Evolutionary conservation across 2,888 invertebrate species (phyloP).

Genomic region (Hesperia comma): DNA sequence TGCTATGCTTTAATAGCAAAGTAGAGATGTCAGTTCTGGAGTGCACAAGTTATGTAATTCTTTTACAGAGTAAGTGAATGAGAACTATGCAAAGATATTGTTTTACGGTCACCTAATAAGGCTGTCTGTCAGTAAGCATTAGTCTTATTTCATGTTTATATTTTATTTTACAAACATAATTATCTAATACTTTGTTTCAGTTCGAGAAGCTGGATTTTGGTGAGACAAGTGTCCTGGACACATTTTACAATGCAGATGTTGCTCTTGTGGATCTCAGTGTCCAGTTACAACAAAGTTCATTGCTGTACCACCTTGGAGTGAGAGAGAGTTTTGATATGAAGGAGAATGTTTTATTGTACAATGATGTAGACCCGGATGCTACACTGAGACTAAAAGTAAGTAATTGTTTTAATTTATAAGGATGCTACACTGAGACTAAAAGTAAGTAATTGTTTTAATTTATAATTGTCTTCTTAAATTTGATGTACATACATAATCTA

Average conservation of each 20-base stretch:
- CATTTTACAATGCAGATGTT: slow-evolving; percentile 99
- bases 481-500: too few species aligned
- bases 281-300: slow-evolving; percentile 94
- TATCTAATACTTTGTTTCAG: slow-evolving; percentile 67
- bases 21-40: too few species aligned
- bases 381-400: slow-evolving; percentile 94
- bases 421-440: slow-evolving; percentile 94
- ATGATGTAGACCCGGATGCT: slow-evolving; percentile 94
- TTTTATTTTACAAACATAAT: too few species aligned
- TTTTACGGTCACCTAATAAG: too few species aligned
- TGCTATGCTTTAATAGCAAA: too few species aligned
- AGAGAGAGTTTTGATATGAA: slow-evolving; percentile 99
- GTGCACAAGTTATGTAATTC: too few species aligned
- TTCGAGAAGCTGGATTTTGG: slow-evolving; percentile 99
- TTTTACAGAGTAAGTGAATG: too few species aligned
- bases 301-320: slow-evolving; percentile 98
- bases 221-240: slow-evolving; percentile 96
- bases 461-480: not conserved
- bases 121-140: too few species aligned
- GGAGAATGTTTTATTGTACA: slow-evolving; percentile 94
- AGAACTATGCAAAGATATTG: too few species aligned
- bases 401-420: not conserved
- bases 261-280: slow-evolving; percentile 97
- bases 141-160: too few species aligned
- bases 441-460: slow-evolving; percentile 78